These are phyloP conservation scores for honey bee (Apis mellifera) DNA, from an alignment of 1,140 invertebrate genomes.

Conservation along the genomic window DNA sequence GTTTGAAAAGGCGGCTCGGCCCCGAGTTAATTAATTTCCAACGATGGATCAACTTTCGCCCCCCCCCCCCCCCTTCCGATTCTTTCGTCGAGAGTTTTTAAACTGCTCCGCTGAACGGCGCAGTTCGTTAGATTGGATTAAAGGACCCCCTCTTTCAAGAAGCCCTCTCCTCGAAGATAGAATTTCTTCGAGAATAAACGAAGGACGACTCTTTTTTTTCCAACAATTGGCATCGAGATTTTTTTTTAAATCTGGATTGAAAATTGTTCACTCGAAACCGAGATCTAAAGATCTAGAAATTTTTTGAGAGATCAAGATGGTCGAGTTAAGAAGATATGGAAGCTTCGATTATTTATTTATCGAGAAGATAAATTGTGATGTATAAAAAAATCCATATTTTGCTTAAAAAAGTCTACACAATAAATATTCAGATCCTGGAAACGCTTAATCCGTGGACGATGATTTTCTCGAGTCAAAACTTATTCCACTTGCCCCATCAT, in stretches of 20 bases:
- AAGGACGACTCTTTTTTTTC: background rate
- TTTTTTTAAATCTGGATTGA: background rate
- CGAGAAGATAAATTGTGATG: too few relatives aligned
- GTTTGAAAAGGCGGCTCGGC: background rate
- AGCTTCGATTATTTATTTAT: background rate
- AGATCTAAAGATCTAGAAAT: background rate
- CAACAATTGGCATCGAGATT: background rate
- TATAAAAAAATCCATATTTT: background rate
- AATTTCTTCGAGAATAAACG: background rate
- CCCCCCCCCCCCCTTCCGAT: too few relatives aligned
- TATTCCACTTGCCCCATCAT: too few relatives aligned
- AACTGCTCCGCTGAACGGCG: background rate
- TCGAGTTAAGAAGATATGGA: too few relatives aligned
- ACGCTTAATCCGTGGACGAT: background rate
- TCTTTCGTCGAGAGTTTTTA: background rate
- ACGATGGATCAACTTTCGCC: background rate
- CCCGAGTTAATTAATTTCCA: constrained; percentile 27
- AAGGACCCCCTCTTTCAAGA: background rate
- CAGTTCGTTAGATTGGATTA: background rate
- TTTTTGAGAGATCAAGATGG: too few relatives aligned
- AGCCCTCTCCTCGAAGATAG: background rate
- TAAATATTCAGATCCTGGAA: background rate
- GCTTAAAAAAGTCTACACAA: background rate
- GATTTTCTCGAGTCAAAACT: background rate
- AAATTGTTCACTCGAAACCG: background rate